Base-by-base conservation (phyloP, 2,113 vertebrate species). In the Labrus mixtus region DNA sequence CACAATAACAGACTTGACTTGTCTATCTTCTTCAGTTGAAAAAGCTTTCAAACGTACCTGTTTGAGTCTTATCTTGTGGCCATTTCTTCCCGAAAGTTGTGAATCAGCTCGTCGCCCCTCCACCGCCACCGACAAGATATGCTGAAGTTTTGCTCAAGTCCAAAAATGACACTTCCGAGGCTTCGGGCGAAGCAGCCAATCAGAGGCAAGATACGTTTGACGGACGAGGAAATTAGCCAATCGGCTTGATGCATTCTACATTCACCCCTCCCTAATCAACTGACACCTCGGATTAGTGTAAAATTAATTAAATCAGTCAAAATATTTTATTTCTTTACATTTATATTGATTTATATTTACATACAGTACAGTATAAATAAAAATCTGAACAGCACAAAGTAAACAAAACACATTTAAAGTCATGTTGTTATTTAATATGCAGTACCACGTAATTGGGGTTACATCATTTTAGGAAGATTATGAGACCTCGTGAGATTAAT, bases 81-180 rank as follows among this genome's bases (percentile, higher is more conserved):
- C 90, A 91, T 90, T 73, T 64, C 65, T 29, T 86, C 53, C 29
- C 10, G 12, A 71, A 73, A 69, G 0, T 72, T 25, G 23, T 60
- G 53, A 76, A 74, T 71, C 79, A 55, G 29, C 68, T 72, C 65
- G 48, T 53, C 69, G 55, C 45, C 43, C 46, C 59, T 39, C 50
- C 51, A 13, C 61, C 45, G 68, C 54, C 29, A 33, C 29, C 29
- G 6, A n/a, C 29, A 46, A 33, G 53, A 73, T 65, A n/a, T 43
- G 33, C 53, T 53, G 10, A 83, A 90, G 82, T 89, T 90, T 70
- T 39, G 25, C 82, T 54, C 37, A 70, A 87, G 63, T 87, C 84
- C 73, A 85, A 78, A 90, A 86, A 90, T 79, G 77, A 90, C 86
- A 87, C 82, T 90, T 88, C 83, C 78, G 68, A 83, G 72, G 17